Base-by-base conservation (phyloP, 1,140 invertebrate genomes). In the Apolygus lucorum region DNA sequence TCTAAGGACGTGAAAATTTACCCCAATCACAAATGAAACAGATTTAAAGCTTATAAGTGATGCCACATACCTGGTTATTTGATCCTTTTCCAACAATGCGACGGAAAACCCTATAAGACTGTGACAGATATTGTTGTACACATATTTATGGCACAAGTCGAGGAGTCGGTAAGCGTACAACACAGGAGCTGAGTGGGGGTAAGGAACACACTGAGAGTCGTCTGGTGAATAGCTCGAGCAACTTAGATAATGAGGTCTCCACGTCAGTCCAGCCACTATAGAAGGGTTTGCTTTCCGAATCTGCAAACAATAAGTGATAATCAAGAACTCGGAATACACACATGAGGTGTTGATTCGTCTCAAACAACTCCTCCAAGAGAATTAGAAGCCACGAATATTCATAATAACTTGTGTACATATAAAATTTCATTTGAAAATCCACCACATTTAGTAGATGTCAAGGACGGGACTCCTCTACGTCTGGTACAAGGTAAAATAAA, bases 71-170 rank as follows among this genome's bases (percentile, higher is more conserved):
- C 78, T 80, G 76, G 82, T 85, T 25, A 88, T 77, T 13, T 80
- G 80, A 74, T 90, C 88, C 78, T 89, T 89, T 76, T 90, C 86
- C 27, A 89, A 74, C 2, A 90, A 75, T 17, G 90, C 81, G 17
- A 84, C 83, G 42, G 87, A 87, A 49, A 86, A 78, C 49, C 85
- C 88, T 77, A 82, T 75, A 68, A 82, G 74, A 77, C 80, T 82
- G 75, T 83, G 86, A 2, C 79, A 77, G 52, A 84, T 77, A 75
- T 74, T 81, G 63, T 78, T 70, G 77, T 88, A 81, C 22, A 82
- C 74, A 79, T 84, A 82, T 8, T 81, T 76, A 71, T 87, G 81
- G 2, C 86, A 13, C 24, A 68, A n/a, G 75, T 90, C 87, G 4
- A 80, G 74, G 0, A 80, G 17, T 22, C 76, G 76, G 14, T 28